Evolutionary conservation across 2,888 invertebrate genomes (phyloP).

Genomic region (Tridacna gigas): DNA sequence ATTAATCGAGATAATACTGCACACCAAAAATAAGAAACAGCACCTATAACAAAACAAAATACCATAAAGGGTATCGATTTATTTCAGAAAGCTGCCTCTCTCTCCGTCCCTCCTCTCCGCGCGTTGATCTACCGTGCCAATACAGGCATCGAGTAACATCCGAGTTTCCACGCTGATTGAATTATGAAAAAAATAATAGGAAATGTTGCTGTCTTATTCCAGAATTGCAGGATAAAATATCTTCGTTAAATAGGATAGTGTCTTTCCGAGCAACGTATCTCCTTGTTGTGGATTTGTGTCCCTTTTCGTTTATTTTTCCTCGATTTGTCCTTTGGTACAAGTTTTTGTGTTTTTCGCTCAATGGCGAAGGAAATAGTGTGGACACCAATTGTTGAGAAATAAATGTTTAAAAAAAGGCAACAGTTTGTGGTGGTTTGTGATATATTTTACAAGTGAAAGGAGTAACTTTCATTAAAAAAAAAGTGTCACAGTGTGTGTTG

Average conservation of each 20-base stretch:
- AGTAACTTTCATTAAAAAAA: too few relatives aligned
- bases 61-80: conserved; percentile 5
- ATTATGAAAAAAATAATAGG: conserved; percentile 53
- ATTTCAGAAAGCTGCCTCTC: conserved; percentile 6
- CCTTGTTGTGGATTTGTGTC: background rate
- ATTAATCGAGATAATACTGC: too few relatives aligned
- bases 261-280: background rate
- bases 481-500: too few relatives aligned
- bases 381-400: background rate
- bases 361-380: too few relatives aligned
- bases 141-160: conserved; percentile 27
- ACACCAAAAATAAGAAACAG: too few relatives aligned
- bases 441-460: background rate
- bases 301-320: background rate
- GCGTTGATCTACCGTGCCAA: conserved; percentile 3
- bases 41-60: background rate
- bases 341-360: background rate
- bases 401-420: too few relatives aligned
- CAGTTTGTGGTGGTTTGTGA: background rate
- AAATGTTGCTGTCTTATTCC: conserved; percentile 29
- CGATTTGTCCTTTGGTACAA: background rate
- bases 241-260: conserved; percentile 20
- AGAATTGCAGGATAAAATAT: conserved; percentile 19
- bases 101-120: background rate
- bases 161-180: conserved; percentile 41